These are phyloP conservation scores for Hemicrepidius hirtus DNA, from an alignment of 2,888 invertebrate species.

Conservation along the genomic window DNA sequence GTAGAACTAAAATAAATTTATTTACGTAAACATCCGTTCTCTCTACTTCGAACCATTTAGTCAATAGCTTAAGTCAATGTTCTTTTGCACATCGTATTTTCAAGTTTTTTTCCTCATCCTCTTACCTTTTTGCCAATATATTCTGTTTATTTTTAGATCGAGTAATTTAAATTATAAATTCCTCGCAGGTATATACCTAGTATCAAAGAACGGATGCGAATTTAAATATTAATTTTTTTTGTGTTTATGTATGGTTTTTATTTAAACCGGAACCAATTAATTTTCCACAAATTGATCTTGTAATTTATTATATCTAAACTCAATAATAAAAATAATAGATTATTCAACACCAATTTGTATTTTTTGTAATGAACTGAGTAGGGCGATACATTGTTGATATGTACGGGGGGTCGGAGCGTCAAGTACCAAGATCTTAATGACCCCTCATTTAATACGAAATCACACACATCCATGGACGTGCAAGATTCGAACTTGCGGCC, in stretches of 20 bases:
- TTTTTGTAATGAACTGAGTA: too few species aligned
- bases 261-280: conserved; percentile 9
- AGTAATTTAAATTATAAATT: conserved; percentile 13
- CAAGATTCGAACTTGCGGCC: too few species aligned
- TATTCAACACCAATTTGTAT: too few species aligned
- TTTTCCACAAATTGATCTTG: conserved; percentile 1
- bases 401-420: too few species aligned
- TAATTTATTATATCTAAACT: neutral
- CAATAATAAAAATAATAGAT: too few species aligned
- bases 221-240: conserved; percentile 16
- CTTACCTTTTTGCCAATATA: neutral
- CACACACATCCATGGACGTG: too few species aligned
- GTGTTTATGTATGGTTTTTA: neutral
- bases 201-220: conserved; percentile 22
- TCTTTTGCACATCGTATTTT: too few species aligned
- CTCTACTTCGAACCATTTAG: neutral
- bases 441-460: too few species aligned
- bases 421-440: too few species aligned
- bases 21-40: too few species aligned
- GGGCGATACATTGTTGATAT: neutral
- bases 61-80: neutral
- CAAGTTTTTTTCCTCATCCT: neutral
- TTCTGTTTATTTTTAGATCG: conserved; percentile 7
- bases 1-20: too few species aligned
- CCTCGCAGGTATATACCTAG: neutral